These are phyloP conservation scores for Mobula birostris DNA, from an alignment of 2,113 vertebrate species.

Conservation along the genomic window DNA sequence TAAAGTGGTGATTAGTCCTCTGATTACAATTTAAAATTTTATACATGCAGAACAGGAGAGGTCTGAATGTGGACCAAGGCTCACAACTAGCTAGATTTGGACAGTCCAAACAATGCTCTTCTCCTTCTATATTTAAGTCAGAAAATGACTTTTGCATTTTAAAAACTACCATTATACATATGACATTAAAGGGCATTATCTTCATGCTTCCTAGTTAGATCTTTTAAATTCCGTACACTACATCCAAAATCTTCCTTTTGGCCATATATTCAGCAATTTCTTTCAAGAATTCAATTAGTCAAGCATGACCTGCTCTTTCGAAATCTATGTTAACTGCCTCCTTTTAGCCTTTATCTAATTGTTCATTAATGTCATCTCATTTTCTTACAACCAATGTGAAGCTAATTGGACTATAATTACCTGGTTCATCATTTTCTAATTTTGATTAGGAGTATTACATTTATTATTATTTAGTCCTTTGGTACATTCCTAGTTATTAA, in stretches of 20 bases:
- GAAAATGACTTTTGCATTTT: neutral
- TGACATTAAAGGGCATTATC: neutral
- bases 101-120: neutral
- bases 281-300: conserved; percentile 20
- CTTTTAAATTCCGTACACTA: neutral
- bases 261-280: neutral
- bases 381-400: neutral
- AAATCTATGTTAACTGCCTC: conserved; percentile 24
- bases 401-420: conserved; percentile 27
- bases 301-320: conserved; percentile 6
- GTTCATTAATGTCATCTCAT: conserved; percentile 18
- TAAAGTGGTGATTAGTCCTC: neutral
- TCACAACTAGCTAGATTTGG: neutral
- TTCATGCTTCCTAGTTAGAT: neutral
- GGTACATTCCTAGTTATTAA: neutral
- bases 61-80: neutral
- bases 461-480: neutral
- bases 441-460: conserved; percentile 17
- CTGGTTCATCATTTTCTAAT: conserved; percentile 21
- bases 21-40: neutral
- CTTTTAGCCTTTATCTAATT: conserved; percentile 16
- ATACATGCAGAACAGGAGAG: neutral
- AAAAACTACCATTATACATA: neutral
- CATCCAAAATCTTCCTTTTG: neutral
- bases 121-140: neutral